These are phyloP conservation scores for Coptodon rendalli DNA, from an alignment of 2,113 vertebrate genomes.

Conservation along the genomic window DNA sequence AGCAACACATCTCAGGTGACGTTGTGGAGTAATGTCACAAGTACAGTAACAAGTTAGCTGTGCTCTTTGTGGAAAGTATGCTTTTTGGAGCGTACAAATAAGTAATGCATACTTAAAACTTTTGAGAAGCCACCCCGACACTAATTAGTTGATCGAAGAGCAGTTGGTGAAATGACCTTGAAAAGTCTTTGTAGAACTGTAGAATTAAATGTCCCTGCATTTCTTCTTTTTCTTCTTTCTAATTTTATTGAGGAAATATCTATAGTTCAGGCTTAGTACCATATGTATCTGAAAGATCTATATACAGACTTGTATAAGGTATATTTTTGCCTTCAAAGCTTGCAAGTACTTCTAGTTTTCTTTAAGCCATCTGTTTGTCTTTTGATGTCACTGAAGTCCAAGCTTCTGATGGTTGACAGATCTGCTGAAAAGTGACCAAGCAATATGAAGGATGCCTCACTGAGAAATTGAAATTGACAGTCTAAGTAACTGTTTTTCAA, in stretches of 20 bases:
- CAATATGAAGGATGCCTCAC: neutral
- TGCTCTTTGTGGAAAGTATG: neutral
- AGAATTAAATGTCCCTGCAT: neutral
- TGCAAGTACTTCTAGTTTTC: neutral
- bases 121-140: neutral
- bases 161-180: neutral
- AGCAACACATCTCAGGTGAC: neutral
- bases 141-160: neutral
- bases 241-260: neutral
- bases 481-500: neutral
- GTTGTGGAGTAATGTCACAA: neutral
- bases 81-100: neutral
- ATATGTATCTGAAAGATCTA: neutral
- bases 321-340: neutral
- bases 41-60: neutral
- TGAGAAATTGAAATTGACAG: slow-evolving; percentile 9
- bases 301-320: neutral
- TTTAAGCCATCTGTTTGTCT: neutral
- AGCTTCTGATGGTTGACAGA: neutral
- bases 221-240: neutral
- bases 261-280: neutral
- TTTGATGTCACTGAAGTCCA: neutral
- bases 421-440: neutral
- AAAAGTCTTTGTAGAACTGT: neutral
- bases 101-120: neutral